Conservation (phyloP, 2,888 invertebrate species). For the Chloromyia formosa region DNA sequence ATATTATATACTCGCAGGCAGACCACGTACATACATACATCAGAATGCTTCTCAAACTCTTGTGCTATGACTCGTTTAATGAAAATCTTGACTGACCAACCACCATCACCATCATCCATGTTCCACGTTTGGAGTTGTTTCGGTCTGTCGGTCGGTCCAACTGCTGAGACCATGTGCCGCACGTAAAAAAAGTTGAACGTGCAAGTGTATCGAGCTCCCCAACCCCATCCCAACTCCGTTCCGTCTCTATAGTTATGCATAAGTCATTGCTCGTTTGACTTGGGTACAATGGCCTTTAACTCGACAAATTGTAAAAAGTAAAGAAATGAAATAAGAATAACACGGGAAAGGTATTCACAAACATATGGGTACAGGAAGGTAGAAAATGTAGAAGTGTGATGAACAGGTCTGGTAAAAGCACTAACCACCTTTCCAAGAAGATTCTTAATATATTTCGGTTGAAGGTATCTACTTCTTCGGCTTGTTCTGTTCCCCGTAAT, state of each 20-base stretch:
- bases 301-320: constrained; percentile 27
- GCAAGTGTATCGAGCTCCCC: not conserved
- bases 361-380: too few relatives aligned
- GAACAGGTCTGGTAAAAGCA: not conserved
- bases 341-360: constrained; percentile 45
- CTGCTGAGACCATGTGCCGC: constrained; percentile 12
- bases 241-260: constrained; percentile 23
- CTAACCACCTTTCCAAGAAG: not conserved
- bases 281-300: constrained; percentile 47
- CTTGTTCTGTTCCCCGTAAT: too few relatives aligned
- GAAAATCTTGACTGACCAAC: constrained; percentile 4
- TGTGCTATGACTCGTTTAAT: not conserved
- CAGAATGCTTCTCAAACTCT: not conserved
- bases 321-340: constrained; percentile 50
- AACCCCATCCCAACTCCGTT: constrained; percentile 5
- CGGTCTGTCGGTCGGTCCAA: not conserved
- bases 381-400: not conserved
- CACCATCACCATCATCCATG: not conserved
- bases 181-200: constrained; percentile 25
- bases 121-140: constrained; percentile 15
- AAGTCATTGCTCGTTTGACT: constrained; percentile 46
- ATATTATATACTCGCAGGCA: not conserved
- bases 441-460: too few relatives aligned
- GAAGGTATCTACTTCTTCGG: too few relatives aligned
- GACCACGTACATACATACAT: not conserved